Evolutionary conservation across 1,140 invertebrate genomes (phyloP), one percentile per base, ranked within the genome.

Genomic region (Halesus radiatus): DNA sequence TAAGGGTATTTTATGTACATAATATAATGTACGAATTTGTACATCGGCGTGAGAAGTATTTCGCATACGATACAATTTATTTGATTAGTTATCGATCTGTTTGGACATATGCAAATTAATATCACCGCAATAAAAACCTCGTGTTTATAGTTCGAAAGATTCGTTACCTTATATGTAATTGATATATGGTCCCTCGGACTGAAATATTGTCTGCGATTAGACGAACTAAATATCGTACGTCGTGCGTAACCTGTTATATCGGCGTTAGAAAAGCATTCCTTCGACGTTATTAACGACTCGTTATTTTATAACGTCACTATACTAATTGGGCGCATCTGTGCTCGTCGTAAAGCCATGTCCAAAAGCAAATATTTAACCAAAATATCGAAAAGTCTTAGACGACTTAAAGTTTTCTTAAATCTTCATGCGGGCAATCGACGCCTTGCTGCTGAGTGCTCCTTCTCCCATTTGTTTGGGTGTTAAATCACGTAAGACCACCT

Each of bases 241-340:
- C 56, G 56, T 20, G 56, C 23, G 18, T 26, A 66, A 29, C 26
- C 62, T 29, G 26, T 66, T 32, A 32, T 29, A 29, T 16, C 62
- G 62, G 62, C 62, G 22, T 66, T 66, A 66, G 26, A 66, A 66
- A 66, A 29, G 22, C 22, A 26, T 66, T 29, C 62, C 13, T 26
- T n/a, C 22, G 62, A 8, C 62, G 62, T 66, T 64, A 64, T 64
- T 64, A 64, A 26, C 23, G 60, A 64, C 60, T 22, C 23, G 23
- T 64, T 66, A 37, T 66, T 66, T 29, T 29, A 66, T 66, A 66
- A 66, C 62, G 62, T 26, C 62, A 16, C 22, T 29, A 29, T 32
- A 66, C 62, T 66, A 66, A 66, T 66, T 66, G 62, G 62, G 6
- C 62, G 23, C 62, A 66, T 66, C 62, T 66, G 62, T 66, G 60